phyloP scores from a whole-genome alignment of 2,888 invertebrate species.

The Melinopterus prodromus region DNA sequence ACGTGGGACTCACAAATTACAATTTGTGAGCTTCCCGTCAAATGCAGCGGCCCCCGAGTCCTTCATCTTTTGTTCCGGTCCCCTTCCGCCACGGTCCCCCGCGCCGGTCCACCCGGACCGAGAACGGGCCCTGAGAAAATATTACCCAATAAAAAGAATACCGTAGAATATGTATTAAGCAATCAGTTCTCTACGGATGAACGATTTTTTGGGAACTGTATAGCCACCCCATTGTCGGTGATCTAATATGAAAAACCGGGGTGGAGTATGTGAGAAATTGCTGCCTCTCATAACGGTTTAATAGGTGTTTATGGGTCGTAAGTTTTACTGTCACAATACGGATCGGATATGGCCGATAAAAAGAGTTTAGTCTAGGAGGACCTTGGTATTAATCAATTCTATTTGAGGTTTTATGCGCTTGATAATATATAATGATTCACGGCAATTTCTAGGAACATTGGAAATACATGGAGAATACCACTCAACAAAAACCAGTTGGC shows the following conservation, averaged over 20 bases:
- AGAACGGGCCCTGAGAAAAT: slow-evolving; percentile 7
- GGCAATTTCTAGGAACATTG: too few relatives aligned
- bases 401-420: background rate
- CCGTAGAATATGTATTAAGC: slow-evolving; percentile 25
- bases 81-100: background rate
- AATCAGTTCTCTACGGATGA: slow-evolving; percentile 15
- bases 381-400: background rate
- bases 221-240: background rate
- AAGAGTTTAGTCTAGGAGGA: background rate
- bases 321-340: background rate
- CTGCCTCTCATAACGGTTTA: background rate
- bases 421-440: background rate
- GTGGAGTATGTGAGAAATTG: background rate
- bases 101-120: slow-evolving; percentile 4
- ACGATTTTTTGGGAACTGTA: background rate
- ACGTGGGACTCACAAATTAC: slow-evolving; percentile 52
- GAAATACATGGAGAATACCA: too few relatives aligned
- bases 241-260: background rate
- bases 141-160: slow-evolving; percentile 20
- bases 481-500: too few relatives aligned
- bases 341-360: background rate
- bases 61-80: slow-evolving; percentile 36
- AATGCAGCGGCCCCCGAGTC: slow-evolving; percentile 44
- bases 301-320: background rate
- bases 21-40: slow-evolving; percentile 49